Conservation (phyloP, 2,113 vertebrate genomes). For the Elaphurus davidianus region DNA sequence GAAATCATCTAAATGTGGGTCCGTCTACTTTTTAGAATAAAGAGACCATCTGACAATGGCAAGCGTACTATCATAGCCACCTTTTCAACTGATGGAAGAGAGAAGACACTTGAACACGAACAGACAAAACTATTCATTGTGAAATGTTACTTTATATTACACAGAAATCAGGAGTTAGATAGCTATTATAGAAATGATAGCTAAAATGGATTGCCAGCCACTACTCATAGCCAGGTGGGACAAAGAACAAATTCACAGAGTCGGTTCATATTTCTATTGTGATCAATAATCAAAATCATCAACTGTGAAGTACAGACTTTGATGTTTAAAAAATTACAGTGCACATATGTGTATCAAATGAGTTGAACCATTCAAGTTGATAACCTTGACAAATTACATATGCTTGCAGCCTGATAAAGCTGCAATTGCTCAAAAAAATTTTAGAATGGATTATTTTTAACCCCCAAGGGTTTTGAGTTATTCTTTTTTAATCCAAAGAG, state of each 20-base stretch:
- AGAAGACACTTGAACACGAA: background rate
- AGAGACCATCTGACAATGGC: background rate
- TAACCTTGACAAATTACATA: background rate
- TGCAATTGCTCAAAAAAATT: background rate
- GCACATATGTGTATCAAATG: background rate
- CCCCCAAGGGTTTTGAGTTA: background rate
- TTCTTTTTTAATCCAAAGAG: background rate
- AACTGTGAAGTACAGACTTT: background rate
- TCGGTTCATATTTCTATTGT: background rate
- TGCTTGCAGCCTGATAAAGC: background rate
- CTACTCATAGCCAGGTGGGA: background rate
- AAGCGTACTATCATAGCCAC: background rate
- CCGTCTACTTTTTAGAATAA: background rate
- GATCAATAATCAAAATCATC: background rate
- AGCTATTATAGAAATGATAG: background rate
- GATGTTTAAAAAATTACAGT: background rate
- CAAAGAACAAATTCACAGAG: background rate
- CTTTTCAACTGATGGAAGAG: slow-evolving; percentile 19
- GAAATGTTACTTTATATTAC: slow-evolving; percentile 6
- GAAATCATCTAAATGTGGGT: slow-evolving; percentile 26
- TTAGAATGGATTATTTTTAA: slow-evolving; percentile 13
- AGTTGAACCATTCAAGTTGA: background rate
- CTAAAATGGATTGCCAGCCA: background rate
- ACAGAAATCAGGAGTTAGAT: background rate
- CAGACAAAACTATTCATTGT: slow-evolving; percentile 30